A percentile compares a stretch with the other conserved stretches of the same genome.
Evolutionary conservation across 2,113 vertebrate species (phyloP).

Genomic region (Sciurus niger): DNA sequence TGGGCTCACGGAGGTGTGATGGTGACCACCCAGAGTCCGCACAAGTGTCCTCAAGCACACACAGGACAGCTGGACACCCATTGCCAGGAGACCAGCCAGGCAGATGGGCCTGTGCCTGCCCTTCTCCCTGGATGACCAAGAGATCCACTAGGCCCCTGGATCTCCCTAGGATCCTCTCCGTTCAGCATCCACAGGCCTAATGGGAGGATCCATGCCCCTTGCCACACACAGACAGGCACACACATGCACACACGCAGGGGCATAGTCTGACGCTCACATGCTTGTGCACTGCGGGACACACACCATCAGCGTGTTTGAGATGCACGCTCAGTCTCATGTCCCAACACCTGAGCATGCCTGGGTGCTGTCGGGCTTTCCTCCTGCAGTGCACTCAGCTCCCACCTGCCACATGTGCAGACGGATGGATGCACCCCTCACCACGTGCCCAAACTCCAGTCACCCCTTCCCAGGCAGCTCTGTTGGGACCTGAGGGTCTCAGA

Average conservation of each 20-base stretch:
- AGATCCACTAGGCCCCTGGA: background rate
- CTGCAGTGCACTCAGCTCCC: fast-evolving
- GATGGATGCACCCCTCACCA: background rate
- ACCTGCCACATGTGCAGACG: background rate
- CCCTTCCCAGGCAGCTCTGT: background rate
- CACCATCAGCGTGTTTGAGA: too few relatives aligned
- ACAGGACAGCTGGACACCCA: too few relatives aligned
- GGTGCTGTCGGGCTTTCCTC: too few relatives aligned
- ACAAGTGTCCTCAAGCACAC: too few relatives aligned
- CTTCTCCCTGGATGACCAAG: background rate
- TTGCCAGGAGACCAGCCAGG: background rate
- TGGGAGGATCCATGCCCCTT: background rate
- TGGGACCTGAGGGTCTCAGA: background rate
- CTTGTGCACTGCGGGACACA: too few relatives aligned
- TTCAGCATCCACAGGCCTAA: background rate
- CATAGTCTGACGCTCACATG: too few relatives aligned
- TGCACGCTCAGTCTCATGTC: too few relatives aligned
- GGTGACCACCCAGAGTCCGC: too few relatives aligned
- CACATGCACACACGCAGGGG: too few relatives aligned
- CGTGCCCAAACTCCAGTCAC: too few relatives aligned
- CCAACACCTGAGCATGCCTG: background rate
- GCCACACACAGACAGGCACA: background rate
- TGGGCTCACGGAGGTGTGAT: fast-evolving
- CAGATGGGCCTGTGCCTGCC: too few relatives aligned
- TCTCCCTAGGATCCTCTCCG: background rate